These are phyloP conservation scores for Phrynosoma platyrhinos DNA, from an alignment of 2,113 vertebrate genomes.

Conservation along the genomic window DNA sequence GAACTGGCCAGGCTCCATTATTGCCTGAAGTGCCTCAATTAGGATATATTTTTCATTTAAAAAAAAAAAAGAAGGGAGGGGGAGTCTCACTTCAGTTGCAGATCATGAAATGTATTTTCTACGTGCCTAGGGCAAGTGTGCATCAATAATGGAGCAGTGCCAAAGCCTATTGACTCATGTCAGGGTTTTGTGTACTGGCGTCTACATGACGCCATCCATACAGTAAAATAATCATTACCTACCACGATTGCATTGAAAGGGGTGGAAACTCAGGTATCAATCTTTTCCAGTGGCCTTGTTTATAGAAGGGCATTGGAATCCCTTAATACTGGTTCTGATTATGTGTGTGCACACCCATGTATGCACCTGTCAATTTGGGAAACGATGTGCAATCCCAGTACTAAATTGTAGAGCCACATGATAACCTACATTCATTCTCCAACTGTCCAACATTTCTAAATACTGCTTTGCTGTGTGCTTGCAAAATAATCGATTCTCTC, in stretches of 20 bases:
- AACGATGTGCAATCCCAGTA: background rate
- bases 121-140: constrained; percentile 19
- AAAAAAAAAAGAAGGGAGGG: background rate
- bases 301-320: background rate
- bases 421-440: constrained; percentile 10
- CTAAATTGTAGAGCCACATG: background rate
- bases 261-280: background rate
- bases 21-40: constrained; percentile 42
- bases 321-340: constrained; percentile 11
- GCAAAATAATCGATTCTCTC: background rate
- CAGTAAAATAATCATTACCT: constrained; percentile 28
- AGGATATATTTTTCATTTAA: constrained; percentile 29
- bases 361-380: background rate
- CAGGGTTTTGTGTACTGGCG: constrained; percentile 20
- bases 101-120: constrained; percentile 1
- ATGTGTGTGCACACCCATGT: background rate
- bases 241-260: background rate
- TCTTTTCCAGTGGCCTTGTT: constrained; percentile 12
- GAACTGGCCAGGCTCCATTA: background rate
- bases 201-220: background rate
- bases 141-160: background rate
- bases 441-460: background rate
- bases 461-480: fast-evolving
- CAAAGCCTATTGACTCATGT: constrained; percentile 26
- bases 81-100: background rate